phyloP scores from a whole-genome alignment of 2,797 vertebrate genomes.

The Pteropus rufus region DNA sequence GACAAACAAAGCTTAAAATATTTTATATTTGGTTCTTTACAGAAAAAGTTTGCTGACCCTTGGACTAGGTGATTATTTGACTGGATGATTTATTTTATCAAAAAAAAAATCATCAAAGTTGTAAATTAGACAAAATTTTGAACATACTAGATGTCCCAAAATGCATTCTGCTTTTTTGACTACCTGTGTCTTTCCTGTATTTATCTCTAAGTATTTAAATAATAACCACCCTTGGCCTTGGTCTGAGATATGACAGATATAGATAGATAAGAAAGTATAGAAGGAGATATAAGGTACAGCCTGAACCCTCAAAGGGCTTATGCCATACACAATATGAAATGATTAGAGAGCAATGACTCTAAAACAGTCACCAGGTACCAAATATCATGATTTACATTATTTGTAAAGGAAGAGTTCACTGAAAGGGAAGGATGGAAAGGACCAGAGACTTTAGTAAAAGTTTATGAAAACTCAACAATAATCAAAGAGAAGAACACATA shows the following conservation, averaged over 20 bases:
- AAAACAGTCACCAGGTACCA: neutral
- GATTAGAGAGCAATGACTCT: neutral
- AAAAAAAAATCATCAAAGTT: neutral
- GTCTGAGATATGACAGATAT: neutral
- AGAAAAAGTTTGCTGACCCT: neutral
- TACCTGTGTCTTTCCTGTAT: neutral
- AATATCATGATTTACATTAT: neutral
- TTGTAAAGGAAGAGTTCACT: neutral
- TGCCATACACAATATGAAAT: neutral
- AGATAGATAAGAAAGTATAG: neutral
- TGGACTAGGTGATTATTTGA: neutral
- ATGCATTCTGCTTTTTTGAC: neutral
- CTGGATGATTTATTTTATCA: neutral
- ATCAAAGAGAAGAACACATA: neutral
- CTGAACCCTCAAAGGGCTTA: neutral
- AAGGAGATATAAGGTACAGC: neutral
- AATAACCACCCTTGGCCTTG: neutral
- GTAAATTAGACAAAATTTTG: neutral
- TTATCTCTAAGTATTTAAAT: neutral
- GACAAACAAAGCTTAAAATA: neutral
- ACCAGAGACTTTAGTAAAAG: neutral
- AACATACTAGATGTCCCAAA: neutral
- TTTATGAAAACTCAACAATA: neutral
- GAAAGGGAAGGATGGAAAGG: neutral
- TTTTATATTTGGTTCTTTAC: neutral